Conservation (phyloP, 1,140 invertebrate species). For the Aphidius gifuensis region DNA sequence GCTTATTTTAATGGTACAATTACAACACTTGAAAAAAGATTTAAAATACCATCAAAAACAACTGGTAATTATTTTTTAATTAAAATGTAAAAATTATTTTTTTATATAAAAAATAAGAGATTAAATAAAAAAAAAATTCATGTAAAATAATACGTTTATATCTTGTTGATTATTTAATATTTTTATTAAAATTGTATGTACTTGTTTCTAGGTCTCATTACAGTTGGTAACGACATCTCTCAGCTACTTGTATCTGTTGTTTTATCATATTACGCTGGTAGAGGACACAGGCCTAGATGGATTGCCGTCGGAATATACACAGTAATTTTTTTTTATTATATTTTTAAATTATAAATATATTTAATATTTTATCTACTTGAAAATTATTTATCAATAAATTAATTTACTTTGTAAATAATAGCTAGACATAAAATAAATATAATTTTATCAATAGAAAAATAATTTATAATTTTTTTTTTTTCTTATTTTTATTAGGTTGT, state of each 20-base stretch:
- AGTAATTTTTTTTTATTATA: constrained; percentile 40
- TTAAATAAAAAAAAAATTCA: too few species aligned
- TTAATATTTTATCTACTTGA: neutral
- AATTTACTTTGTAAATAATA: constrained; percentile 13
- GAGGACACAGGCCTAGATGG: constrained; percentile 69
- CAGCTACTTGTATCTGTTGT: constrained; percentile 60
- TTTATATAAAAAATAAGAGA: neutral
- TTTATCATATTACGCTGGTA: constrained; percentile 67
- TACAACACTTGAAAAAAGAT: constrained; percentile 77
- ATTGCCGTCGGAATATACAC: constrained; percentile 69
- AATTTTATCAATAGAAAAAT: neutral
- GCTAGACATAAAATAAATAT: neutral
- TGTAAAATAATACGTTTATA: too few species aligned
- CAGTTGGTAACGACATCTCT: constrained; percentile 67
- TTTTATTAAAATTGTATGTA: too few species aligned
- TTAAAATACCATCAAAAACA: constrained; percentile 73
- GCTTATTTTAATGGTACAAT: constrained; percentile 76
- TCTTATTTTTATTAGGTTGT: constrained; percentile 51
- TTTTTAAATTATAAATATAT: neutral
- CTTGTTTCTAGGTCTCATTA: constrained; percentile 61
- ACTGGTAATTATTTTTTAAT: constrained; percentile 57
- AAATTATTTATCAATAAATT: constrained; percentile 3
- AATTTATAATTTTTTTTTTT: neutral
- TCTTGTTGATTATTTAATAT: too few species aligned
- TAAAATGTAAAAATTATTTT: constrained; percentile 11